Percentiles rank a stretch among this genome's conserved stretches.
These are phyloP conservation scores for Halcyon chelicuti DNA, from an alignment of 2,797 vertebrate genomes.

Conservation along the genomic window DNA sequence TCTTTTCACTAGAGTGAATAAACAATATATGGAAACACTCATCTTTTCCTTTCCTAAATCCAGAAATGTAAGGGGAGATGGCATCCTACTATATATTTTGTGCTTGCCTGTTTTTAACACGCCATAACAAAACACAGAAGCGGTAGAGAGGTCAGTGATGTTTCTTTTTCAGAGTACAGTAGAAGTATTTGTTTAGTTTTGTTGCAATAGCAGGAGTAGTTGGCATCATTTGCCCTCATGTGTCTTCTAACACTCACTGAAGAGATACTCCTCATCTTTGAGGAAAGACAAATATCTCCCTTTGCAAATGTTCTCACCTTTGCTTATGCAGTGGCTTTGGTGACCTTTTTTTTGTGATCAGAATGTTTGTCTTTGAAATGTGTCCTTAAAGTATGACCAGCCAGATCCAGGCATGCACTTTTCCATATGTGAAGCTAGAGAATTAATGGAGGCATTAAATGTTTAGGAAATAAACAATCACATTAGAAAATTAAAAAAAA, in stretches of 20 bases:
- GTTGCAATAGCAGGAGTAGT: not conserved
- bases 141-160: not conserved
- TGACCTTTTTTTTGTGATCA: not conserved
- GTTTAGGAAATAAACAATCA: not conserved
- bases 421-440: not conserved
- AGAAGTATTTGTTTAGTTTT: conserved; percentile 31
- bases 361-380: not conserved
- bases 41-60: conserved; percentile 25
- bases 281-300: conserved; percentile 3
- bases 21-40: conserved; percentile 12
- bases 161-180: conserved; percentile 5
- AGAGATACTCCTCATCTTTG: not conserved
- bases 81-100: not conserved
- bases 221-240: not conserved
- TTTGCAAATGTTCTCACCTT: conserved; percentile 1
- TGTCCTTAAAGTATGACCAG: not conserved
- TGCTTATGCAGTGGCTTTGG: not conserved
- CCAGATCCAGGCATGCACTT: not conserved
- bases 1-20: conserved; percentile 17
- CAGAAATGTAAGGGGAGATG: not conserved
- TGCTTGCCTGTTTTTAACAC: not conserved
- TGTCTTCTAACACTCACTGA: not conserved
- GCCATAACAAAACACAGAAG: not conserved
- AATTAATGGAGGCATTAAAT: not conserved
- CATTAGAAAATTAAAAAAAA: not conserved